Base-by-base conservation (phyloP, 2,113 vertebrate species). In the Genyomyrus donnyi region DNA sequence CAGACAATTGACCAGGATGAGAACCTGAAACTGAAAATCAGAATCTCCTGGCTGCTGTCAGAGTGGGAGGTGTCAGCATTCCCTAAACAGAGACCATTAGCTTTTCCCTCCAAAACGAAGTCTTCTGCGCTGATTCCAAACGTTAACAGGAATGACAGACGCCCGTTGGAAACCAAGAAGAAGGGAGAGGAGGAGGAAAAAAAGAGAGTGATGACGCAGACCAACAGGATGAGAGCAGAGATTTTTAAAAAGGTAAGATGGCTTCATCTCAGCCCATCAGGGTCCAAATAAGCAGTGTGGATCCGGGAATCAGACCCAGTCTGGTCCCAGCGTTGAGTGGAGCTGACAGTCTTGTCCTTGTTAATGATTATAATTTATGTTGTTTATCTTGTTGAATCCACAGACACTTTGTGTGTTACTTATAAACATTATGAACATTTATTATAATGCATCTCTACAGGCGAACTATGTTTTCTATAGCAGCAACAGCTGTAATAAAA, bases 211-310 rank as follows among this genome's bases (percentile, higher is more conserved):
- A 90, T 94, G 89, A 93, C 95, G 84, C 95, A 97, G 93, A 97
- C 95, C 0, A 98, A 98, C 94, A 95, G 97, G 53, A 93, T 97
- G 89, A 94, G 97, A 0, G 96, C 95, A 0, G 96, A 98, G 91
- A 93, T 97, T 89, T 99, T 97, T 92, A 99, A 97, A 94, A 99
- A 98, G 97, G 98, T 98, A 94, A 92, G 0, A 5, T 27, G 27
- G 8, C 27, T 39, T 86, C 19, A 5, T 27, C 45, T 53, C 42
- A 24, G 83, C 45, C 21, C 39, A 1, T 21, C 35, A 5, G 39
- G 39, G 35, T 9, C 39, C 15, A 45, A 45, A 19, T 5, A 39
- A 42, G 31, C 31, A 15, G 77, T 21, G 6, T 46, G 42, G 31
- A 45, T 19, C 42, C 2, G 7, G 42, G 19, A 46, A 24, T 17